Percentiles rank a stretch among this genome's conserved stretches.
Evolutionary conservation across 2,888 invertebrate genomes (phyloP).

Genomic region (Melolontha melolontha): DNA sequence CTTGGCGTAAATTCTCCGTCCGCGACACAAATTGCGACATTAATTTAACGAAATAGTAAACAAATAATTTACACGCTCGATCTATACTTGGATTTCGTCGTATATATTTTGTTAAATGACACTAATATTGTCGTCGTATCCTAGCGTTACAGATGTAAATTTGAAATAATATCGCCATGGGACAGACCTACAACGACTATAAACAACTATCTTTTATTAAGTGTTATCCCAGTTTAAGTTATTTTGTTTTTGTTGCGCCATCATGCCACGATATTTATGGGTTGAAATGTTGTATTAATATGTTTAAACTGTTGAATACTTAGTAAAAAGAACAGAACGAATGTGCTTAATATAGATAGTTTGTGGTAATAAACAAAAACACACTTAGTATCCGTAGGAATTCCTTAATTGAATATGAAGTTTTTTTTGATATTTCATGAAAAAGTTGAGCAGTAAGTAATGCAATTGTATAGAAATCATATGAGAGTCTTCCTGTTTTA

Average conservation of each 20-base stretch:
- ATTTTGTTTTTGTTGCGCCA: slow-evolving; percentile 1
- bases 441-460: no score
- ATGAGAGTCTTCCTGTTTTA: no score
- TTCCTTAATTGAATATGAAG: no score
- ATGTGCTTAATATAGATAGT: no score
- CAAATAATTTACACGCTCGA: slow-evolving; percentile 48
- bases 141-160: slow-evolving; percentile 32
- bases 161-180: slow-evolving; percentile 16
- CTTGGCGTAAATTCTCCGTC: slow-evolving; percentile 58
- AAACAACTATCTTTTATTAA: slow-evolving; percentile 20
- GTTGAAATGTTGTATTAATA: neutral
- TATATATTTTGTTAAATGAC: slow-evolving; percentile 17
- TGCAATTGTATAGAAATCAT: no score
- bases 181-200: neutral
- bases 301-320: neutral
- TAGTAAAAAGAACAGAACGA: no score
- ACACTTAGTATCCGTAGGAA: no score
- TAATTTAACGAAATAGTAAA: slow-evolving; percentile 52
- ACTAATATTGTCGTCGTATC: slow-evolving; percentile 16
- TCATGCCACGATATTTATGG: neutral
- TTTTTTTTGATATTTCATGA: no score
- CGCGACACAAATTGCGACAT: slow-evolving; percentile 60
- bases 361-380: no score
- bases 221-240: slow-evolving; percentile 21
- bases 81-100: slow-evolving; percentile 42